phyloP scores from a whole-genome alignment of 2,888 invertebrate genomes.

The Arge pagana region DNA sequence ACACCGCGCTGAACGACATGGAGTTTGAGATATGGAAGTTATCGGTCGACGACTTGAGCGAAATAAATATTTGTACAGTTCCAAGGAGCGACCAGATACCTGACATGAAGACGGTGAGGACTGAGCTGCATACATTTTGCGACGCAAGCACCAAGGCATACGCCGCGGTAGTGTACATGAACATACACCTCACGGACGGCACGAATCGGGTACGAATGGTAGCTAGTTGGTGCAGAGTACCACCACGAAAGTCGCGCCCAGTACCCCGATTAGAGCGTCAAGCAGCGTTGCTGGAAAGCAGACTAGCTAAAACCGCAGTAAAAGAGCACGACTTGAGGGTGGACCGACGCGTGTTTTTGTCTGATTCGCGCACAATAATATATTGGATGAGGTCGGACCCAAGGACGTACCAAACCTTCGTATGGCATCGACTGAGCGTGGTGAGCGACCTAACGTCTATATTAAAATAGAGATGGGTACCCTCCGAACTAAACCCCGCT shows the following conservation, averaged over 20 bases:
- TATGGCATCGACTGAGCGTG: slow-evolving; percentile 33
- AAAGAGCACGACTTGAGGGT: slow-evolving; percentile 24
- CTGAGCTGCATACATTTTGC: slow-evolving; percentile 36
- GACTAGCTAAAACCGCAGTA: slow-evolving; percentile 18
- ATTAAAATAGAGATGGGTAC: slow-evolving; percentile 32
- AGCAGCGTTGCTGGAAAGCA: slow-evolving; percentile 27
- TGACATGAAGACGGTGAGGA: slow-evolving; percentile 6
- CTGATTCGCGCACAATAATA: slow-evolving; percentile 31
- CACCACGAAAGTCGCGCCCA: slow-evolving; percentile 20
- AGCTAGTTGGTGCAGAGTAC: slow-evolving; percentile 14
- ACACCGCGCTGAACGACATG: slow-evolving; percentile 26
- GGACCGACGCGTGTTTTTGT: slow-evolving; percentile 20
- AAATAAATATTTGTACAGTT: slow-evolving; percentile 12
- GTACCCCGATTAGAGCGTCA: slow-evolving; percentile 29
- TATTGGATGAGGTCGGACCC: slow-evolving; percentile 31
- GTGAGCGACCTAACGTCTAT: slow-evolving; percentile 31
- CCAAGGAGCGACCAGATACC: slow-evolving; percentile 26
- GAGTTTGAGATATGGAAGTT: slow-evolving; percentile 26
- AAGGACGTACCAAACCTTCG: slow-evolving; percentile 23
- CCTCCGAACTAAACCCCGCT: slow-evolving; percentile 32
- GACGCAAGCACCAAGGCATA: slow-evolving; percentile 36
- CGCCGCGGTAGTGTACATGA: slow-evolving; percentile 32
- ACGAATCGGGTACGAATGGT: not conserved
- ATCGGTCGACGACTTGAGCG: slow-evolving; percentile 32
- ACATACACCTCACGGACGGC: not conserved